phyloP scores from a whole-genome alignment of 2,888 invertebrate species.

The Deladenus siricidicola region DNA sequence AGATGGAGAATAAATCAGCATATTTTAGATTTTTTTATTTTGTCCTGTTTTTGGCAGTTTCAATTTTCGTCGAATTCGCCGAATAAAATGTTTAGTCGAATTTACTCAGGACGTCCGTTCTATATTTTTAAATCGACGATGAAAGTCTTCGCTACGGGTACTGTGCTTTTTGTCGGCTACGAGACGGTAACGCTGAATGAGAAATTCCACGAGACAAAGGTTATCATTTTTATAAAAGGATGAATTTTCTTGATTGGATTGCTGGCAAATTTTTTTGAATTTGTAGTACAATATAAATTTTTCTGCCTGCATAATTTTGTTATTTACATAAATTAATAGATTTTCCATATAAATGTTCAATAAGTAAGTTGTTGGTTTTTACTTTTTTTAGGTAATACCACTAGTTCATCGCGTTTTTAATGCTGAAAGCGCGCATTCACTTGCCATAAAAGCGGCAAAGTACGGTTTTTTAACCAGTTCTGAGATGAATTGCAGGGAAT shows the following conservation, averaged over 20 bases:
- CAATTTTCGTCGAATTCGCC: too few species aligned
- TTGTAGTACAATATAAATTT: too few species aligned
- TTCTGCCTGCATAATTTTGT: too few species aligned
- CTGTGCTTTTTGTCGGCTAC: not conserved
- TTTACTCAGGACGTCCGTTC: conserved; percentile 16
- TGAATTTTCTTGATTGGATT: too few species aligned
- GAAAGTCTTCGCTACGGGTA: conserved; percentile 1
- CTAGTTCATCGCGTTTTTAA: conserved; percentile 39
- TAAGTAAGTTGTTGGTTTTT: too few species aligned
- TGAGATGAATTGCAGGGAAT: conserved; percentile 41
- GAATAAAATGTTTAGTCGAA: conserved; percentile 12
- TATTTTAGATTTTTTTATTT: too few species aligned
- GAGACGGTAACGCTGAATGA: not conserved
- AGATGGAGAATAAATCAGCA: too few species aligned
- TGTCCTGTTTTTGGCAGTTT: too few species aligned
- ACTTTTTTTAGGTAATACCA: conserved; percentile 41
- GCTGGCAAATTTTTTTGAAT: too few species aligned
- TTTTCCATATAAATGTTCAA: too few species aligned
- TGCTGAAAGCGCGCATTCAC: conserved; percentile 43
- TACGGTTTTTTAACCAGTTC: conserved; percentile 42
- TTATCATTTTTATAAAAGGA: too few species aligned
- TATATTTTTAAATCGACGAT: conserved; percentile 16
- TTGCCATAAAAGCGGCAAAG: conserved; percentile 39
- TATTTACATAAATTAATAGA: too few species aligned
- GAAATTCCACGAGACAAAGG: conserved; percentile 4